Percentiles rank a stretch among this genome's conserved stretches.
Conservation (phyloP, 2,113 vertebrate genomes). For the Rhizomys pruinosus region DNA sequence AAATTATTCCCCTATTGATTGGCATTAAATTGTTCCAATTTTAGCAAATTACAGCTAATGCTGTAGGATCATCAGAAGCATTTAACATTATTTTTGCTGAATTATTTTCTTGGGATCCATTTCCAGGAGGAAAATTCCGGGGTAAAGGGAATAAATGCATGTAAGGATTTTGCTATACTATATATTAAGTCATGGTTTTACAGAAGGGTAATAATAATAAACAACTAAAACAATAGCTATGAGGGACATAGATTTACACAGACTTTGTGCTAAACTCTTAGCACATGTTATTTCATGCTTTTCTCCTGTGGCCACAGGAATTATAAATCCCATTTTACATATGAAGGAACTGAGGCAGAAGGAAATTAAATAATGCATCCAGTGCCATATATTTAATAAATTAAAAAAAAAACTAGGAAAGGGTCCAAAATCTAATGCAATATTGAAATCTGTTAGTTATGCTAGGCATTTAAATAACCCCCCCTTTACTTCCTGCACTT, state of each 20-base stretch:
- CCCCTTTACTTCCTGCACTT: neutral
- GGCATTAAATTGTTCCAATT: constrained; percentile 64
- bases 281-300: neutral
- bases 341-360: neutral
- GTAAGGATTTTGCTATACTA: neutral
- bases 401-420: constrained; percentile 18
- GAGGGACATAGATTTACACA: neutral
- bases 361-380: neutral
- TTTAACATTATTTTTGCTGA: constrained; percentile 59
- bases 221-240: neutral
- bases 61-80: constrained; percentile 6
- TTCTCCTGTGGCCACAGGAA: neutral
- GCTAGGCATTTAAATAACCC: neutral
- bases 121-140: constrained; percentile 43
- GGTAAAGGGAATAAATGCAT: constrained; percentile 18
- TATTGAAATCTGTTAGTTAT: neutral
- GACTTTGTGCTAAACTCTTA: neutral
- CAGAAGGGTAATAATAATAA: neutral
- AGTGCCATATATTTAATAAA: neutral
- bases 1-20: constrained; percentile 70
- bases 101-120: constrained; percentile 64
- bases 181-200: constrained; percentile 29
- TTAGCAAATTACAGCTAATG: constrained; percentile 64
- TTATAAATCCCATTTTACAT: neutral
- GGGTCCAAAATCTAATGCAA: neutral